Percentiles rank a stretch among this genome's conserved stretches.
These are phyloP conservation scores for Melospiza melodia DNA, from an alignment of 2,113 vertebrate genomes.

Conservation along the genomic window DNA sequence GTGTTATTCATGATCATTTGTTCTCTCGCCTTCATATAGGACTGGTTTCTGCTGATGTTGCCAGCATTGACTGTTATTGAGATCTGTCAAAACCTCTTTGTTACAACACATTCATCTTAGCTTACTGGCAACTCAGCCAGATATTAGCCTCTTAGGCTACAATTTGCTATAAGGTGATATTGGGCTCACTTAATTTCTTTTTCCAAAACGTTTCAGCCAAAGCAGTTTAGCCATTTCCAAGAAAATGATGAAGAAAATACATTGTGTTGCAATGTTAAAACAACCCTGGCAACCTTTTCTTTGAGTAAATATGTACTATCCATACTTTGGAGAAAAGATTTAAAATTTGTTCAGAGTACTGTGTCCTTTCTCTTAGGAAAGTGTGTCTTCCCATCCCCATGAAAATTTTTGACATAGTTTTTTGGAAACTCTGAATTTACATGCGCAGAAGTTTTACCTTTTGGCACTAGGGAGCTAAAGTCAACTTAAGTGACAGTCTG, in stretches of 20 bases:
- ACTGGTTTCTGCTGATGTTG: neutral
- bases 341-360: neutral
- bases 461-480: neutral
- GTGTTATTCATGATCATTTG: neutral
- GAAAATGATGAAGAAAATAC: slow-evolving; percentile 3
- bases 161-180: neutral
- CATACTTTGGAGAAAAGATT: neutral
- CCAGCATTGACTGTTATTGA: neutral
- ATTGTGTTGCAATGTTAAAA: slow-evolving; percentile 40
- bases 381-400: neutral
- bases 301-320: neutral
- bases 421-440: neutral
- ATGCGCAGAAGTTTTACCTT: neutral
- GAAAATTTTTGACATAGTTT: neutral
- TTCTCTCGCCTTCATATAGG: neutral
- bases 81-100: neutral
- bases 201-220: neutral
- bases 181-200: neutral
- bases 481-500: neutral
- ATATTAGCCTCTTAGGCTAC: neutral
- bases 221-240: neutral
- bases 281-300: neutral
- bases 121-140: neutral
- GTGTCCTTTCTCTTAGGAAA: neutral
- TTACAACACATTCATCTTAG: neutral